Conservation (phyloP, 2,797 vertebrate genomes). For the Columba guinea region DNA sequence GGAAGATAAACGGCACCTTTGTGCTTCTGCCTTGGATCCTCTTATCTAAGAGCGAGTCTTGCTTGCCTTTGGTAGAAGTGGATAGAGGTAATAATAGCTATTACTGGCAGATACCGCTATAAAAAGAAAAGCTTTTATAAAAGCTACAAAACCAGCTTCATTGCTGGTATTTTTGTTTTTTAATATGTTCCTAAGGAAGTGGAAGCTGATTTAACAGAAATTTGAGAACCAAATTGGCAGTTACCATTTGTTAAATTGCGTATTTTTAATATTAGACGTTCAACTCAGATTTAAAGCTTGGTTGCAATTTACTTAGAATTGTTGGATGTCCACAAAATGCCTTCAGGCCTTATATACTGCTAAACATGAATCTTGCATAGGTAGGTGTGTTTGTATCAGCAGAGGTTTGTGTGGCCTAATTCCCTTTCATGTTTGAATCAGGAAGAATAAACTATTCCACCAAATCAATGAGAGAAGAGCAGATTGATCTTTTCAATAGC, state of each 20-base stretch:
- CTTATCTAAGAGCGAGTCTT: not conserved
- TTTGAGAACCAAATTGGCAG: not conserved
- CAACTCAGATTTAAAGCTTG: not conserved
- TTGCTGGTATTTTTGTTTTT: rapidly evolving
- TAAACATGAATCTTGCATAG: not conserved
- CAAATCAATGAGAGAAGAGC: not conserved
- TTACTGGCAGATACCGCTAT: not conserved
- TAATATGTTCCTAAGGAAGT: not conserved
- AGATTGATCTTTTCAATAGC: not conserved
- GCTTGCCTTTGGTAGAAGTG: not conserved
- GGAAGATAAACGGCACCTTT: not conserved
- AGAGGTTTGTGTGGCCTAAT: not conserved
- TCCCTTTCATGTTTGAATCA: not conserved
- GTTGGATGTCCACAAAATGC: not conserved
- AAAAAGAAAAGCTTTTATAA: not conserved
- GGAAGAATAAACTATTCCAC: not conserved
- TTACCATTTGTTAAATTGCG: not conserved
- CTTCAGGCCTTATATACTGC: not conserved
- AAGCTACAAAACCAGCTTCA: not conserved
- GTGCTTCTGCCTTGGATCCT: not conserved
- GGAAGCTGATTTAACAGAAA: not conserved
- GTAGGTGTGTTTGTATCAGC: not conserved
- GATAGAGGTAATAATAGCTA: not conserved
- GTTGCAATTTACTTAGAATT: not conserved
- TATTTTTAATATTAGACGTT: not conserved